phyloP scores from a whole-genome alignment of 2,113 vertebrate genomes.

The Ptychochromis oligacanthus region DNA sequence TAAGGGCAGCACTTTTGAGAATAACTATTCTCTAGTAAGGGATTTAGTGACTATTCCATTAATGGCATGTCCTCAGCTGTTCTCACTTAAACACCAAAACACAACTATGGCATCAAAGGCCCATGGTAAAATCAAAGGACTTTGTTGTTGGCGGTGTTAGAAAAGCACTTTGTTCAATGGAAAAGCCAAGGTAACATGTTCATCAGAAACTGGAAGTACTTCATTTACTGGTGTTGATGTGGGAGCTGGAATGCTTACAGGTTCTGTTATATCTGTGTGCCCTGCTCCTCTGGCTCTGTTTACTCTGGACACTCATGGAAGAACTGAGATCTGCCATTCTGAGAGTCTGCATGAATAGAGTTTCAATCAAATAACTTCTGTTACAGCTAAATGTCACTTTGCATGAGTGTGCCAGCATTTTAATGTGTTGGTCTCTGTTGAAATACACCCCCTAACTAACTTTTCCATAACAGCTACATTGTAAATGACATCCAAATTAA shows the following conservation, averaged over 20 bases:
- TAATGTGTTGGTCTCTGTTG: neutral
- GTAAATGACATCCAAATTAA: neutral
- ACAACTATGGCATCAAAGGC: conserved; percentile 45
- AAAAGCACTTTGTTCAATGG: conserved; percentile 40
- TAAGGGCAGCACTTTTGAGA: conserved; percentile 49
- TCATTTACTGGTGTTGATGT: conserved; percentile 41
- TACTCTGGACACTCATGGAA: conserved; percentile 18
- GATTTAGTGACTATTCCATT: conserved; percentile 35
- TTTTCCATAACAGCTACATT: neutral
- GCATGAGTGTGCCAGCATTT: neutral
- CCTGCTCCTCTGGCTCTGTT: conserved; percentile 39
- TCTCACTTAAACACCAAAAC: conserved; percentile 27
- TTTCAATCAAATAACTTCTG: neutral
- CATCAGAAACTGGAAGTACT: conserved; percentile 12
- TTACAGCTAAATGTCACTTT: neutral
- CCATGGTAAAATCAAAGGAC: conserved; percentile 42
- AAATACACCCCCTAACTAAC: neutral
- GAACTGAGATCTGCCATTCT: neutral
- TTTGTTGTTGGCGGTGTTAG: conserved; percentile 38
- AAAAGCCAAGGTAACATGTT: conserved; percentile 26
- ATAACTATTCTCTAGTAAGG: conserved; percentile 44
- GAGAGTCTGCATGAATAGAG: neutral
- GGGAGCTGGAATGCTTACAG: conserved; percentile 35
- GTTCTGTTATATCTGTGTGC: conserved; percentile 38
- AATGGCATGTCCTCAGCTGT: conserved; percentile 11